Base-by-base conservation (phyloP, 1,140 invertebrate genomes). In the Scaptodrosophila lebanonensis region DNA sequence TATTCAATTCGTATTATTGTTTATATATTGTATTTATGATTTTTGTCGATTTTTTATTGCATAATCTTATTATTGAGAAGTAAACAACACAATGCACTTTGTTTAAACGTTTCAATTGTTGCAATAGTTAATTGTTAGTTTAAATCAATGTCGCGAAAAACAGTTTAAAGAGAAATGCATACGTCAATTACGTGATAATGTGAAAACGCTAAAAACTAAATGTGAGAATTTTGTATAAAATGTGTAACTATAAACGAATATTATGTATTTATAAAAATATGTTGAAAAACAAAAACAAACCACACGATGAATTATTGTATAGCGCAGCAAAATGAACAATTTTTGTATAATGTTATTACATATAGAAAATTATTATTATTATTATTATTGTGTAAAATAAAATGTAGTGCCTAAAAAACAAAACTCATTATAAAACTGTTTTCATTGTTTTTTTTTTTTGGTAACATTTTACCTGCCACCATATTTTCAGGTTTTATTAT, bases 21-120 rank as follows among this genome's bases (percentile, higher is more conserved):
- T 79, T 69, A 77, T 75, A 72, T 69, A 68, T 79, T 79, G 75
- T 77, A 79, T 77, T 77, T 77, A 79, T 72, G 71, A 69, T 76
- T 59, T 66, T 71, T 71, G 64, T 76, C 62, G 69, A 70, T 76
- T 76, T 62, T 76, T 65, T 73, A 65, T 58, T 79, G 66, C 72
- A 68, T 68, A 69, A 69, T 69, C 65, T 61, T 71, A 57, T 47
- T 51, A 64, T 65, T 52, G 50, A 48, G 36, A 22, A 39, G 33
- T 12, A 43, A 64, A 38, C 49, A 53, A 58, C 29, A 45, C 51
- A 49, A 44, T 66, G 71, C 71, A 79, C 73, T 73, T 82, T 82
- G 68, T 79, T 79, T 69, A 82, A 82, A 57, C 50, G 47, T 66
- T 68, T 73, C 73, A 79, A 79, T 79, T 79, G 73, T 79, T 79